A percentile compares a stretch with the other conserved stretches of the same genome.
Conservation (phyloP, 2,888 invertebrate species). For the Embidobia sp. region DNA sequence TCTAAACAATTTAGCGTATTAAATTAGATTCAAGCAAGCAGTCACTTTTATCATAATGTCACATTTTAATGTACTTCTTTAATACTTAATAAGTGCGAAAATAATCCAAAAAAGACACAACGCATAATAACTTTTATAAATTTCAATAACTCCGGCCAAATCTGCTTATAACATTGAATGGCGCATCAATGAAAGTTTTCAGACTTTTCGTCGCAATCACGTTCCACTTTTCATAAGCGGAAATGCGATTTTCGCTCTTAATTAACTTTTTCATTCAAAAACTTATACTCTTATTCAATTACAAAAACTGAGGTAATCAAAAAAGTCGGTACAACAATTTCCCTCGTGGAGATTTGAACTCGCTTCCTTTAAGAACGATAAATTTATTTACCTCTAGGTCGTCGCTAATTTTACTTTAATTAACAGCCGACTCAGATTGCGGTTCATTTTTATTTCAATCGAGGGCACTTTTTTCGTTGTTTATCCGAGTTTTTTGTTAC, state of each 20-base stretch:
- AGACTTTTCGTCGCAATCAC: constrained; percentile 21
- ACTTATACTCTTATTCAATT: too few relatives aligned
- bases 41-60: constrained; percentile 1
- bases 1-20: background rate
- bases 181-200: constrained; percentile 35
- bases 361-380: too few relatives aligned
- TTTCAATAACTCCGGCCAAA: constrained; percentile 22
- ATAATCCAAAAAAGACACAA: constrained; percentile 31
- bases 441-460: too few relatives aligned
- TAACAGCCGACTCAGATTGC: too few relatives aligned
- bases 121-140: constrained; percentile 38
- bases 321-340: too few relatives aligned
- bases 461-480: too few relatives aligned
- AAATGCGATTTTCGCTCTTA: constrained; percentile 25
- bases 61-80: constrained; percentile 24
- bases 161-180: constrained; percentile 44
- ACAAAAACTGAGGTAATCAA: too few relatives aligned
- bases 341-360: too few relatives aligned
- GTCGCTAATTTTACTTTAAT: too few relatives aligned
- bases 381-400: too few relatives aligned
- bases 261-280: constrained; percentile 22
- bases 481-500: too few relatives aligned
- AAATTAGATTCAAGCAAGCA: constrained; percentile 6
- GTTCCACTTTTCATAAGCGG: background rate
- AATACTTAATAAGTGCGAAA: constrained; percentile 9